Evolutionary conservation across 2,888 invertebrate species (phyloP).

Genomic region (Acronicta leporina): DNA sequence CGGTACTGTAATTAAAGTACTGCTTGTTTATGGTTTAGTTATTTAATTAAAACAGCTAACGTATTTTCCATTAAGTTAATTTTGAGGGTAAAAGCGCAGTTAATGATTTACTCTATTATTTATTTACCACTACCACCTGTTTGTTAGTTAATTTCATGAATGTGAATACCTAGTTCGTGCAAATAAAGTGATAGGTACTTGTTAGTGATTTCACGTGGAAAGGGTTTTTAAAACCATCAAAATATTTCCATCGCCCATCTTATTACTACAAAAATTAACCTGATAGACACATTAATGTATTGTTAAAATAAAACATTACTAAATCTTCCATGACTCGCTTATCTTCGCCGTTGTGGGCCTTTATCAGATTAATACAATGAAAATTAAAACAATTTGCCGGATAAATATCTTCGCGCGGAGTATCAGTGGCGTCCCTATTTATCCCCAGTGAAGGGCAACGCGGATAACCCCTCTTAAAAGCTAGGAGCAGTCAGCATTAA

Average conservation of each 20-base stretch:
- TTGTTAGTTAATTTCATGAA: conserved; percentile 12
- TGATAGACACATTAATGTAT: conserved; percentile 71
- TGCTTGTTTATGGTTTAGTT: conserved; percentile 51
- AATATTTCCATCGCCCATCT: background rate
- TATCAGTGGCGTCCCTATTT: conserved; percentile 88
- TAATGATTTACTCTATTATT: conserved; percentile 18
- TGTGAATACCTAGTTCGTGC: background rate
- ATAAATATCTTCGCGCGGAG: conserved; percentile 87
- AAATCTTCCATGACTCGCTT: conserved; percentile 80
- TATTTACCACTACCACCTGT: conserved; percentile 16
- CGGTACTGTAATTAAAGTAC: conserved; percentile 47
- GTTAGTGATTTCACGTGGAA: too few relatives aligned
- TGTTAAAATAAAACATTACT: conserved; percentile 78
- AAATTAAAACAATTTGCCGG: conserved; percentile 90
- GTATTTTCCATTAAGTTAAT: conserved; percentile 24
- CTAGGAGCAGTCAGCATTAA: conserved; percentile 89
- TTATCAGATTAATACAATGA: conserved; percentile 89
- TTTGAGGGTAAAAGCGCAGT: conserved; percentile 30
- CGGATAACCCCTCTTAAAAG: conserved; percentile 89
- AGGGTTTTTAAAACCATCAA: too few relatives aligned
- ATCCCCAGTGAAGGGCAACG: conserved; percentile 87
- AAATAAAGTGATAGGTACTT: too few relatives aligned
- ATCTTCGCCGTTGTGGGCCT: conserved; percentile 85
- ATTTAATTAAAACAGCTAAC: conserved; percentile 39
- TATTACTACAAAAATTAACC: conserved; percentile 72